These are phyloP conservation scores for Clistopyga incitator DNA, from an alignment of 2,888 invertebrate species.

Conservation along the genomic window DNA sequence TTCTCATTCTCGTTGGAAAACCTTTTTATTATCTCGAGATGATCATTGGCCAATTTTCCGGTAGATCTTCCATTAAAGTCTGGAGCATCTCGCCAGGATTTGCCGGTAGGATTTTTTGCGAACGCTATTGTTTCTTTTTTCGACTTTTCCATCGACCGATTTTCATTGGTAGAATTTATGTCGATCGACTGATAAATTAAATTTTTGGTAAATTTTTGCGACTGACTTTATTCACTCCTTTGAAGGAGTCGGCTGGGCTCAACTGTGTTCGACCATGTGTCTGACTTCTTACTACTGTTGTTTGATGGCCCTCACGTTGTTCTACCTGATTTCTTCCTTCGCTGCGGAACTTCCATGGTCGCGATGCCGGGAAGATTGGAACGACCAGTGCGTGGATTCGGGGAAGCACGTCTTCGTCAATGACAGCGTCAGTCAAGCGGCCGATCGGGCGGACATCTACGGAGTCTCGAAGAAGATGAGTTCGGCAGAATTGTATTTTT, in stretches of 20 bases:
- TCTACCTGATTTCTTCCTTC: constrained; percentile 84
- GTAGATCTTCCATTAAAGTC: constrained; percentile 91
- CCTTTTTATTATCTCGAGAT: constrained; percentile 95
- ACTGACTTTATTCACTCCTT: neutral
- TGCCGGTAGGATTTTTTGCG: constrained; percentile 65
- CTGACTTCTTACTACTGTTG: constrained; percentile 85
- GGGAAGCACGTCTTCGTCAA: constrained; percentile 29
- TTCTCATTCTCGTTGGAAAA: constrained; percentile 89
- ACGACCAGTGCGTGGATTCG: constrained; percentile 76
- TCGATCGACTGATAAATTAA: too few species aligned
- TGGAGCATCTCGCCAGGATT: constrained; percentile 89
- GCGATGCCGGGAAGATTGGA: constrained; percentile 81
- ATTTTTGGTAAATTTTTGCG: too few species aligned
- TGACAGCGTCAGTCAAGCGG: constrained; percentile 24
- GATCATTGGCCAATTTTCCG: constrained; percentile 93
- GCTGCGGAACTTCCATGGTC: constrained; percentile 84
- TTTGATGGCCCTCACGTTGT: constrained; percentile 84
- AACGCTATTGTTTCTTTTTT: too few species aligned
- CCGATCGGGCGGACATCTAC: constrained; percentile 13
- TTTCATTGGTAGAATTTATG: too few species aligned
- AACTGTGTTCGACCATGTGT: constrained; percentile 83
- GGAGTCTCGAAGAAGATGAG: constrained; percentile 67
- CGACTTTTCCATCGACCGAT: too few species aligned
- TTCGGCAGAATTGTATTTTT: constrained; percentile 78
- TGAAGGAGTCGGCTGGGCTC: constrained; percentile 86